phyloP scores from a whole-genome alignment of 1,140 invertebrate species.

The Babylonia areolata region DNA sequence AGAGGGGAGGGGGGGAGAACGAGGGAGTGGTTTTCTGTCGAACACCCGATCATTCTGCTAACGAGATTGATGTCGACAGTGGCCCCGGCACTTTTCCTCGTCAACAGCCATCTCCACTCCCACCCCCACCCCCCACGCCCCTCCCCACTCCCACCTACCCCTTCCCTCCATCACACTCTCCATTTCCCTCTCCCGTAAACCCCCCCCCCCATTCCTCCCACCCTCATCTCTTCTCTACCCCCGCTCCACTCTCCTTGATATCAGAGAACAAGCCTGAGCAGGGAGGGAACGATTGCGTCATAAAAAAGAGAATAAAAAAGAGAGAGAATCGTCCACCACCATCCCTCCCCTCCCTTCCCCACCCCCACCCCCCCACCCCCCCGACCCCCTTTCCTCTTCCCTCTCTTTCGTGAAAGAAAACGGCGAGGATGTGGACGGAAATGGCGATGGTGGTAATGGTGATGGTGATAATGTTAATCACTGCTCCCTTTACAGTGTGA shows the following conservation, averaged over 20 bases:
- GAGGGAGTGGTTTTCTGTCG: background rate
- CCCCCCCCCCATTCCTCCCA: background rate
- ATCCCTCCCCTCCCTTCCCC: background rate
- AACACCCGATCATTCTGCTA: background rate
- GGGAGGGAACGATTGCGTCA: background rate
- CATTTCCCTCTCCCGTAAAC: too few relatives aligned
- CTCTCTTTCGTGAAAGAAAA: background rate
- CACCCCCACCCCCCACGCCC: background rate
- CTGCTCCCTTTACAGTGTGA: background rate
- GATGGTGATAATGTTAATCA: slow-evolving; percentile 1
- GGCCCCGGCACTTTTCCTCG: background rate
- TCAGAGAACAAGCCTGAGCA: background rate
- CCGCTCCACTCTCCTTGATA: background rate
- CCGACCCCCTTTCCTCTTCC: background rate
- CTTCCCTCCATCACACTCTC: background rate
- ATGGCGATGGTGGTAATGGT: background rate
- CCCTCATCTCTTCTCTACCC: background rate
- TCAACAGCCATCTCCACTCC: background rate
- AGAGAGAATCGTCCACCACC: too few relatives aligned
- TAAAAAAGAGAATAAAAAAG: background rate
- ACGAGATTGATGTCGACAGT: slow-evolving; percentile 2
- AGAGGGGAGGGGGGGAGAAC: background rate
- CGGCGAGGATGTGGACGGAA: background rate
- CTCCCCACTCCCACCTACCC: background rate
- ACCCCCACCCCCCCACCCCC: background rate